Base-by-base conservation (phyloP, 2,888 invertebrate species). In the Xylophagus ater region DNA sequence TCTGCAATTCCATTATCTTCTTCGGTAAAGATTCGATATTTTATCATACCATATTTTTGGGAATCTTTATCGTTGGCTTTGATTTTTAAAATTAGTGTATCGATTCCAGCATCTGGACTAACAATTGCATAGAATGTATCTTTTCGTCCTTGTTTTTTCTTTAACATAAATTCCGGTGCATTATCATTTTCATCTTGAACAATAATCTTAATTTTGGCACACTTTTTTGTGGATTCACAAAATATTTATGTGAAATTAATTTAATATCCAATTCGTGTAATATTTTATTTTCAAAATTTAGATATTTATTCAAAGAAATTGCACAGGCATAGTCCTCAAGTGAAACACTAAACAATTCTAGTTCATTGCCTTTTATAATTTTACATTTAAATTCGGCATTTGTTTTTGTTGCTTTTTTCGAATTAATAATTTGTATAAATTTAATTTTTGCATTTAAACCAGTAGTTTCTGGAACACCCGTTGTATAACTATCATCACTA, bases 101-200 rank as follows among this genome's bases (percentile, higher is more conserved):
- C 79, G 42, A 89, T 70, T 38, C 80, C 73, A 47, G 82, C 76
- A 50, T 80, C 77, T 34, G 74, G 72, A 1, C 82, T 73, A 2
- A 90, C 74, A 1, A 88, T 82, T 0, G 83, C 83, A 53, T 82
- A 87, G 59, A 85, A 90, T 35, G 82, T 81, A 38, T 74, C 75
- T 37, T 72, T 74, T 9, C 74, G 74, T 1, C 69, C 70, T 3
- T 68, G 65, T 31, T 71, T n/a, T n/a, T n/a, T n/a, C n/a, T 81
- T 79, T 52, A 81, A 84, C 0, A 81, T 62, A 57, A 93, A 94
- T 50, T 75, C 71, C 0, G 94, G 93, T 1, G 73, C 71, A 59
- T 93, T 92, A 58, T 94, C 93, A 58, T 94, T 94, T 1, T 86
- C 78, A 59, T 94, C 93, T 42, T 64, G 64, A 2, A 94, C 81